Base-by-base conservation (phyloP, 2,113 vertebrate species). In the Sinosuthora webbiana region DNA sequence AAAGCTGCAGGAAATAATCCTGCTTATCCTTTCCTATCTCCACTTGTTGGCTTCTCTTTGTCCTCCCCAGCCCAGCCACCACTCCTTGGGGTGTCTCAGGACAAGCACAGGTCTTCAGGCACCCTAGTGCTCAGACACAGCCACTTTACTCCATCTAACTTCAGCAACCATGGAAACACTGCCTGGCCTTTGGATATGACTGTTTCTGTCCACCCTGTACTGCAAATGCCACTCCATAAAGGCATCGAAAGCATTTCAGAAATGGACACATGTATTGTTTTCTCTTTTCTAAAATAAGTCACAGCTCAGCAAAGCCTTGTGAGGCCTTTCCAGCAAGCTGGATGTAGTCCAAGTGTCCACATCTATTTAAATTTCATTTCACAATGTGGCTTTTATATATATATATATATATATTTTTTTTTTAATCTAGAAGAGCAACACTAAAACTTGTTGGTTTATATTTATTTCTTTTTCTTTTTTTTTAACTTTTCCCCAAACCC, bases 31-130 rank as follows among this genome's bases (percentile, higher is more conserved):
- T 35, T 56, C 13, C 28, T 71, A 4, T 28, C 14, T 57, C 21
- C 31, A 10, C 15, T 44, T 70, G 24, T 49, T 44, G 44, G 18
- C 6, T 62, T 73, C 20, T 15, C 37, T 50, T 64, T 35, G 62
- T 14, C 18, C 4, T 19, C 4, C 42, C 70, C 41, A 79, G 42
- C 9, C 15, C 27, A 50, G 27, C 41, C 0, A 1, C 21, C 62
- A 10, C 22, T 85, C 15, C 37, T 52, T 13, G 31, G 15, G 20
- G 18, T 49, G 22, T 7, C 10, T 44, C 7, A 12, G 1, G 7
- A 65, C 5, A 13, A 2, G 1, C 1, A 1, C 15, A 13, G 0
- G 0, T 4, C 11, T 57, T 90, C 47, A 24, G 83, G 20, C 15
- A 39, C 6, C 11, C 27, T 18, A 8, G 9, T 22, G 12, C 35